These are phyloP conservation scores for Puffinus mauretanicus DNA, from an alignment of 2,113 vertebrate genomes.

Conservation along the genomic window DNA sequence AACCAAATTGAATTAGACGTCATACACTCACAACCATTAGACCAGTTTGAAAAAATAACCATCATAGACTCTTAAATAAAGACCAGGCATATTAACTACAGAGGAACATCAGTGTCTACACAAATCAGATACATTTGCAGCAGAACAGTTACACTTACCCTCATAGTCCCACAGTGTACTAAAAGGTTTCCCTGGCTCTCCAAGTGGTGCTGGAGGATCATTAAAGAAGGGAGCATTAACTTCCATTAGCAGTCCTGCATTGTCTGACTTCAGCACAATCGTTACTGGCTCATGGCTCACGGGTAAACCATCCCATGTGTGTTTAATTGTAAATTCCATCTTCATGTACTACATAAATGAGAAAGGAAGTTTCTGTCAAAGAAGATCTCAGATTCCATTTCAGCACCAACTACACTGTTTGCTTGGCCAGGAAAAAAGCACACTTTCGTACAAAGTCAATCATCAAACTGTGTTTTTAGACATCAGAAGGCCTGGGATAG, in stretches of 20 bases:
- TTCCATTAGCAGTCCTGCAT: slow-evolving; percentile 78
- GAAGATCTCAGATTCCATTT: neutral
- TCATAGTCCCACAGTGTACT: slow-evolving; percentile 89
- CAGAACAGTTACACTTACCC: slow-evolving; percentile 71
- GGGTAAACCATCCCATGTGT: slow-evolving; percentile 84
- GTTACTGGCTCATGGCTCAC: slow-evolving; percentile 79
- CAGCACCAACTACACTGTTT: neutral
- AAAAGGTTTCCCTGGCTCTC: slow-evolving; percentile 80
- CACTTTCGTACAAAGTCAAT: neutral
- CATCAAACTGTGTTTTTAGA: neutral
- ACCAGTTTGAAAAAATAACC: neutral
- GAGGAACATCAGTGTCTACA: neutral
- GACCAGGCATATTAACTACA: neutral
- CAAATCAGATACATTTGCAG: neutral
- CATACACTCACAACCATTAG: neutral
- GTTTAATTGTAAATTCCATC: slow-evolving; percentile 83
- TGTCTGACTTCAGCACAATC: slow-evolving; percentile 73
- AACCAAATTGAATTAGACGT: neutral
- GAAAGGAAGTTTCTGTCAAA: neutral
- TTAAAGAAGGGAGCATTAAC: slow-evolving; percentile 86
- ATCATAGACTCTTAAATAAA: neutral
- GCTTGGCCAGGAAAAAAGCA: neutral
- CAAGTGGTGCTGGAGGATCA: slow-evolving; percentile 81
- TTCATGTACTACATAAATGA: neutral
- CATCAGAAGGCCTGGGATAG: neutral